Conservation (phyloP, 2,797 vertebrate genomes). For the Karalla daura region DNA sequence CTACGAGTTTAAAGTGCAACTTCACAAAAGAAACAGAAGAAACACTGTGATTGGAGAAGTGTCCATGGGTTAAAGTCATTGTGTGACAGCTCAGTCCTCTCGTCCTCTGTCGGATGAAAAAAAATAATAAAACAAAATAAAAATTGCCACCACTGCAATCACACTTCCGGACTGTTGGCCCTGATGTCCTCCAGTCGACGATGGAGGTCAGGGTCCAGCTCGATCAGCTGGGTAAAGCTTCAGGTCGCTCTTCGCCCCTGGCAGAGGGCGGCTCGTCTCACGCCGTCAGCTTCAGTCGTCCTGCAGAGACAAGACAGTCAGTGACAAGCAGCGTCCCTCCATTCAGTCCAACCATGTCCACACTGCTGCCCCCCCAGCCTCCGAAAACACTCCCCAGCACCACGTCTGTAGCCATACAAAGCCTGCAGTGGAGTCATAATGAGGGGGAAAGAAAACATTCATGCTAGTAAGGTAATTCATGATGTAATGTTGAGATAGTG, state of each 20-base stretch:
- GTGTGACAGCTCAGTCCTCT: conserved; percentile 3
- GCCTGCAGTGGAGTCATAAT: too few species aligned
- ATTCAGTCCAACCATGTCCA: conserved; percentile 30
- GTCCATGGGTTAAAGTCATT: conserved; percentile 14
- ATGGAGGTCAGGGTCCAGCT: background rate
- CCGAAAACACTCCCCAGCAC: conserved; percentile 17
- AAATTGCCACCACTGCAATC: too few species aligned
- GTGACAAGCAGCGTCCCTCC: background rate
- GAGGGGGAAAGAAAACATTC: too few species aligned
- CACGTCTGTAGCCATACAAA: too few species aligned
- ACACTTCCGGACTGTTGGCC: too few species aligned
- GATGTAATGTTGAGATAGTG: too few species aligned
- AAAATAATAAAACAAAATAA: too few species aligned
- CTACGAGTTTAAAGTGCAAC: conserved; percentile 81
- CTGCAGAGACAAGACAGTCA: conserved; percentile 52
- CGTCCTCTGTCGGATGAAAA: too few species aligned
- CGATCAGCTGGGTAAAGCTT: background rate
- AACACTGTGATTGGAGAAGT: conserved; percentile 76
- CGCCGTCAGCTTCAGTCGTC: conserved; percentile 81
- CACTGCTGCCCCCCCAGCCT: conserved; percentile 26
- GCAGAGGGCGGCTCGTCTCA: conserved; percentile 52
- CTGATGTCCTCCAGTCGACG: background rate
- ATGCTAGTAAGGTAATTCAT: background rate
- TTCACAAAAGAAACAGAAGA: conserved; percentile 56
- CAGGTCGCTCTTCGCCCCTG: conserved; percentile 42